A percentile compares a stretch with the other conserved stretches of the same genome.
Conservation (phyloP, 2,888 invertebrate genomes). For the Copidosoma aretas region DNA sequence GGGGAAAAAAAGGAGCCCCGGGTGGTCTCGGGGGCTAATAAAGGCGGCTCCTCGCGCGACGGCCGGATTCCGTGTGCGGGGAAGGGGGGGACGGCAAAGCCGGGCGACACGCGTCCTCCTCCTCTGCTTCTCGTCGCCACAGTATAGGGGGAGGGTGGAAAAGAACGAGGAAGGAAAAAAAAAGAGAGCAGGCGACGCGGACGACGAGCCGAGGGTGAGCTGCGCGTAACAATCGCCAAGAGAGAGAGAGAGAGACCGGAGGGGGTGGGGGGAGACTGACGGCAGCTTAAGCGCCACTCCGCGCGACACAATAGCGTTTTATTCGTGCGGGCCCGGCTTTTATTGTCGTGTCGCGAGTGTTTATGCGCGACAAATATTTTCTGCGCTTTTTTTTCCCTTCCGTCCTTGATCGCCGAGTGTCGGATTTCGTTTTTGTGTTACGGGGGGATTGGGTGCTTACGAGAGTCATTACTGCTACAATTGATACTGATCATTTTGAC, state of each 20-base stretch:
- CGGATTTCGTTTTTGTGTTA: slow-evolving; percentile 7
- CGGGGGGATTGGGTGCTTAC: background rate
- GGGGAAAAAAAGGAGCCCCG: slow-evolving; percentile 40
- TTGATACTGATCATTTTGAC: no score
- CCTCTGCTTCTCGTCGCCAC: no score
- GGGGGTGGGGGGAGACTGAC: slow-evolving; percentile 33
- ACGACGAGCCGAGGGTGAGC: slow-evolving; percentile 15
- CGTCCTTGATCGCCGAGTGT: background rate
- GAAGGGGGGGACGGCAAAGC: slow-evolving; percentile 30
- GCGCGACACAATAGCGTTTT: slow-evolving; percentile 50
- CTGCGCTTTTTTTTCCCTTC: background rate
- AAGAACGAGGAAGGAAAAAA: slow-evolving; percentile 1
- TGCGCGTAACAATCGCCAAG: slow-evolving; percentile 5
- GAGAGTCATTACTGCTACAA: no score
- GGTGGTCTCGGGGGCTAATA: slow-evolving; percentile 47
- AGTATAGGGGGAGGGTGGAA: slow-evolving; percentile 3
- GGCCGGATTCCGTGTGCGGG: slow-evolving; percentile 20
- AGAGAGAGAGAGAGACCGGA: no score
- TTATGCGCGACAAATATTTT: slow-evolving; percentile 20
- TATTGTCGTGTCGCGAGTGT: slow-evolving; percentile 29
- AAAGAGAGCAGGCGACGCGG: slow-evolving; percentile 7
- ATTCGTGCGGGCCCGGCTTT: slow-evolving; percentile 28
- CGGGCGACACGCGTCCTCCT: slow-evolving; percentile 6
- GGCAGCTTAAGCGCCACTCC: slow-evolving; percentile 47
- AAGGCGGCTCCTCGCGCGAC: slow-evolving; percentile 42